Evolutionary conservation across 2,888 invertebrate genomes (phyloP).

Genomic region (Drosophila formosana): DNA sequence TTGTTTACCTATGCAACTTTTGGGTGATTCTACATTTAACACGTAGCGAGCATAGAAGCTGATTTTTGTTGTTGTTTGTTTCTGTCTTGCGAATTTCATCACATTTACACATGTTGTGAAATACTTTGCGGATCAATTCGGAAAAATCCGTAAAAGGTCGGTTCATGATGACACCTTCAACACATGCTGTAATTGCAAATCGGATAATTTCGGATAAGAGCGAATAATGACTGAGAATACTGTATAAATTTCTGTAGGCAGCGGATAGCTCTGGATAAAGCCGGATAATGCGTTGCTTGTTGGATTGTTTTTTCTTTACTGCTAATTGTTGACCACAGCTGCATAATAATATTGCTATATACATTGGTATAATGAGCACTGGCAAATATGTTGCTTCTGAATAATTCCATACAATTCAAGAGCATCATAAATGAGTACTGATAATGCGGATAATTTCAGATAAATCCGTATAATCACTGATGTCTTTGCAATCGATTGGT

Average conservation of each 20-base stretch:
- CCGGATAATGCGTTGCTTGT: not conserved
- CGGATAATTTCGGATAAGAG: not conserved
- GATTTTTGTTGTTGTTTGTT: not conserved
- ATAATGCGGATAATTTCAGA: not conserved
- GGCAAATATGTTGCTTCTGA: not conserved
- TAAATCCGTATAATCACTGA: not conserved
- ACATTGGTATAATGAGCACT: not conserved
- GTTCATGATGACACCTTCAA: not conserved
- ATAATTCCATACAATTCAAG: too few relatives aligned
- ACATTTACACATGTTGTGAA: conserved; percentile 39
- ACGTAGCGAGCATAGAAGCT: not conserved
- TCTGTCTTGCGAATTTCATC: conserved; percentile 22
- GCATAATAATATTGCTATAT: conserved; percentile 1
- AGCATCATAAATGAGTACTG: too few relatives aligned
- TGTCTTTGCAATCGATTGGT: not conserved
- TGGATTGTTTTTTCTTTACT: not conserved
- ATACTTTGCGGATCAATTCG: conserved; percentile 12
- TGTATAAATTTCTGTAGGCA: not conserved
- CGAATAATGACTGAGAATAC: not conserved
- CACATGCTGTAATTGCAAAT: not conserved
- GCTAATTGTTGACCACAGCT: not conserved
- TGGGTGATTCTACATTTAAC: conserved; percentile 38
- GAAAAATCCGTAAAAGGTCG: not conserved
- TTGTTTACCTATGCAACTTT: conserved; percentile 59
- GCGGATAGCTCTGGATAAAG: not conserved